Evolutionary conservation across 2,888 invertebrate species (phyloP), one percentile per base, ranked within the genome.

Genomic region (Deilephila elpenor): DNA sequence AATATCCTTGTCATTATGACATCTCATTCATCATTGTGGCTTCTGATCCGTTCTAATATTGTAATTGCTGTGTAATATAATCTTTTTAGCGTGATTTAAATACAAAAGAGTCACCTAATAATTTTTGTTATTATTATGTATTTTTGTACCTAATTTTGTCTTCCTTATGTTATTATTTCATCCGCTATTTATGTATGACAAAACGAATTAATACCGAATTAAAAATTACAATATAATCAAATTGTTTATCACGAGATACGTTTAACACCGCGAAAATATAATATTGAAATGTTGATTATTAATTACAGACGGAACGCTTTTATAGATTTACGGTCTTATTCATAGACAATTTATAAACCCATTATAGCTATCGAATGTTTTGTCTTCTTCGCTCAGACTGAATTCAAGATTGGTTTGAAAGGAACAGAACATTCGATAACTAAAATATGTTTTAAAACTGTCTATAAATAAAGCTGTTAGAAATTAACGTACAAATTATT

Each of bases 121-220:
- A 44, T 44, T 59, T 67, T 44, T 25, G 20, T 20, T 44, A 37
- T 61, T 17, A 32, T 32, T 61, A 44, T 11, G 60, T 20, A 29
- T 32, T 17, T 60, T 61, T 61, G 17, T 37, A n/a, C n/a, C 4
- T 25, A 67, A 20, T 64, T 56, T 44, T 67, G 51, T 67, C 44
- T 67, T 29, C 25, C 44, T 44, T 44, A 37, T 44, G 53, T 70
- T 70, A 56, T 59, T 14, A 19, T 53, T 71, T 71, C 59, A 56
- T 29, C 59, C n/a, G 59, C 59, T 25, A 19, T 59, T 59, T 59
- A 53, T 53, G 59, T 59, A 59, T 59, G 51, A 25, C 61, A 67
- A 67, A 67, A 67, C 67, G 67, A 67, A 67, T 67, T 51, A 67
- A 17, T 25, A 67, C 67, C 67, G 67, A 67, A 67, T 67, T 67